Evolutionary conservation across 1,140 invertebrate genomes (phyloP).

Genomic region (Teleopsis dalmanni): DNA sequence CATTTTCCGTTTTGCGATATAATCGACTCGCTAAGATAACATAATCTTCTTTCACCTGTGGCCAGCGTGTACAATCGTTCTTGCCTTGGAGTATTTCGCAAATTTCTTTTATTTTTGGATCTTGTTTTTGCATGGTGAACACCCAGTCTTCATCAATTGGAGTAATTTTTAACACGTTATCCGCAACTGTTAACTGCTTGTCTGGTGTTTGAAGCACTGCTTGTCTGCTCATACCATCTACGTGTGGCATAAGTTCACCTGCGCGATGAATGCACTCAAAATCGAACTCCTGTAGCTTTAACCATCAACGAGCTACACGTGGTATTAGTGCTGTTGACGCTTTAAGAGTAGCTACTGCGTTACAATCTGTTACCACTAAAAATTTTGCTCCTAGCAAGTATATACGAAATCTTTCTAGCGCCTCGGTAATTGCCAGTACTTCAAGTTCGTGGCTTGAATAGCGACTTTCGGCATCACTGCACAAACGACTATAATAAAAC

Average conservation of each 20-base stretch:
- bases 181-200: not conserved
- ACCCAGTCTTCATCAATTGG: constrained; percentile 5
- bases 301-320: not conserved
- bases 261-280: not conserved
- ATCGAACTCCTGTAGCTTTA: not conserved
- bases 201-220: not conserved
- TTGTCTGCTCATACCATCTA: not conserved
- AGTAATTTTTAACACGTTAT: not conserved
- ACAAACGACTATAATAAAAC: constrained; percentile 14
- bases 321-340: constrained; percentile 19
- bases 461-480: constrained; percentile 17
- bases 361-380: constrained; percentile 33
- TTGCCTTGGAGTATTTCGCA: not conserved
- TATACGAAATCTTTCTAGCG: constrained; percentile 12
- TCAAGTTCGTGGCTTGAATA: constrained; percentile 32
- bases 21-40: not conserved
- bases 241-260: not conserved
- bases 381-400: constrained; percentile 43
- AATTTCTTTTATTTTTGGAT: not conserved
- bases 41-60: not conserved
- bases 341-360: constrained; percentile 30
- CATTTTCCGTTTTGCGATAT: not conserved
- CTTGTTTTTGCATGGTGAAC: constrained; percentile 5
- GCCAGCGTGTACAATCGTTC: not conserved
- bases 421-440: constrained; percentile 4